Evolutionary conservation across 2,113 vertebrate genomes (phyloP).

Genomic region (Pitta sordida): DNA sequence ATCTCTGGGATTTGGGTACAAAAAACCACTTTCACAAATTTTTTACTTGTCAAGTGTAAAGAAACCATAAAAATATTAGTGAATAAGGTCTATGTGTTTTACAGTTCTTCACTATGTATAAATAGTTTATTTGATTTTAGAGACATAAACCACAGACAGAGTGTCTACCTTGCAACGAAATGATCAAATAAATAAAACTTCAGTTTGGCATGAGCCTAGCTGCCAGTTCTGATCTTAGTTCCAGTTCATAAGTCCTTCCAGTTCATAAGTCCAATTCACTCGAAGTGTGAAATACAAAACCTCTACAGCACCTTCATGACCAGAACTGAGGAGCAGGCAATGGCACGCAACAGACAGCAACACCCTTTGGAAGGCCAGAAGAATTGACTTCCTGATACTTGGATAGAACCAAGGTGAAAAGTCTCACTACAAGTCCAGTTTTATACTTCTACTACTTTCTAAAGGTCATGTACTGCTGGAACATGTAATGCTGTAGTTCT

Average conservation of each 20-base stretch:
- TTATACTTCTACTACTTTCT: neutral
- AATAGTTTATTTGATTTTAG: conserved; percentile 74
- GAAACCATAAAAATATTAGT: conserved; percentile 71
- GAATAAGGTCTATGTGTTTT: conserved; percentile 74
- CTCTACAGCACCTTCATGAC: conserved; percentile 9
- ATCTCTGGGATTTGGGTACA: conserved; percentile 27
- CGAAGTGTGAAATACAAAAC: conserved; percentile 25
- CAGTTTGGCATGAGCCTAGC: conserved; percentile 53
- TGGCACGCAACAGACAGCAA: neutral
- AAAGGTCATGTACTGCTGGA: neutral
- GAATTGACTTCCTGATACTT: neutral
- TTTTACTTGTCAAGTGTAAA: conserved; percentile 68
- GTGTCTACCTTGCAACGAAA: conserved; percentile 75
- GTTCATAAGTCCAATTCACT: conserved; percentile 47
- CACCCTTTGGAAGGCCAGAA: neutral
- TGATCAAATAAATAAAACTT: conserved; percentile 78
- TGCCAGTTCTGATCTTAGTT: conserved; percentile 65
- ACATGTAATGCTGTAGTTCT: neutral
- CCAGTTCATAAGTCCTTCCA: conserved; percentile 61
- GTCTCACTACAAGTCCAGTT: neutral
- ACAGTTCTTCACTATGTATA: conserved; percentile 52
- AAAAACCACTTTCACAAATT: conserved; percentile 59
- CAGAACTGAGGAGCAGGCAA: neutral
- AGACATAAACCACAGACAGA: conserved; percentile 75
- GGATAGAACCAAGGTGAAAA: neutral